Evolutionary conservation across 2,113 vertebrate genomes (phyloP).

Genomic region (Emydocephalus ijimae): DNA sequence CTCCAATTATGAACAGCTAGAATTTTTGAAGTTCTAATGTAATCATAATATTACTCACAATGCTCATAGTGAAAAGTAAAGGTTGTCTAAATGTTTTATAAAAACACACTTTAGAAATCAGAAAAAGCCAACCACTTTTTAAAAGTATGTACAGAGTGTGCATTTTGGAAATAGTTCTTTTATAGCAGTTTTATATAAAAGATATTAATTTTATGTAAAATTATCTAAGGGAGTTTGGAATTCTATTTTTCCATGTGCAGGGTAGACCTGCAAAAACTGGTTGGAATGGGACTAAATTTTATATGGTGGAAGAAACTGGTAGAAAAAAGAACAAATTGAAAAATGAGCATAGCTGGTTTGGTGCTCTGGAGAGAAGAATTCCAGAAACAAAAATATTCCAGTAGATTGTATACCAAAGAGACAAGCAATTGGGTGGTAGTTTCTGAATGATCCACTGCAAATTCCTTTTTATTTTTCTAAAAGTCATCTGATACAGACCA

Average conservation of each 20-base stretch:
- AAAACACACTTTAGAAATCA: background rate
- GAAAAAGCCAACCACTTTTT: background rate
- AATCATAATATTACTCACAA: background rate
- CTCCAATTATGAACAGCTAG: background rate
- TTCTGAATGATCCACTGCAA: background rate
- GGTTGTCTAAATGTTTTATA: background rate
- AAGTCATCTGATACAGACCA: background rate
- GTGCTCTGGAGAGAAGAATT: background rate
- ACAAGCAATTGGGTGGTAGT: background rate
- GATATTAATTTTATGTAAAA: background rate
- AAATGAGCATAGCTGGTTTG: background rate
- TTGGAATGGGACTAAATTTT: background rate
- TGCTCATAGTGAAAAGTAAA: background rate
- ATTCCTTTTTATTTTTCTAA: background rate
- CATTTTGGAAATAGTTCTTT: background rate
- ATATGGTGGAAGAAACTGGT: background rate
- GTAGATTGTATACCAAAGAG: background rate
- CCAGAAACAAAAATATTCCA: background rate
- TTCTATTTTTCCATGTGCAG: background rate
- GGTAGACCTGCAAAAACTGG: background rate
- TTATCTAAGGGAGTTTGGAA: background rate
- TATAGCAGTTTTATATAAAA: background rate
- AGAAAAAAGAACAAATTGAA: background rate
- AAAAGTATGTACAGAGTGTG: background rate
- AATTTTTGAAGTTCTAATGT: background rate